Conservation (phyloP, 2,113 vertebrate species). For the Hemicordylus capensis region DNA sequence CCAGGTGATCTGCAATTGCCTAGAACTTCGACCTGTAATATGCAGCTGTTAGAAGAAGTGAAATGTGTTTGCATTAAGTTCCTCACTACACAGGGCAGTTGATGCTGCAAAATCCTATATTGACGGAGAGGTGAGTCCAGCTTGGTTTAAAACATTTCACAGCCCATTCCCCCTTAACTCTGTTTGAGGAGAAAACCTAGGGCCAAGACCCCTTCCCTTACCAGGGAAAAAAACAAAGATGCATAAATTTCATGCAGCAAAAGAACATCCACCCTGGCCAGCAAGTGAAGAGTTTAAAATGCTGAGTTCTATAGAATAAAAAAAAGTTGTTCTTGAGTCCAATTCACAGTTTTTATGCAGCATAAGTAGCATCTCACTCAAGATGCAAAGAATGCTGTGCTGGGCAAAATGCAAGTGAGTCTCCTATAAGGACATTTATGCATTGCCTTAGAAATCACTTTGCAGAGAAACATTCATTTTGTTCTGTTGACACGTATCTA, state of each 20-base stretch:
- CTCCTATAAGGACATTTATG: constrained; percentile 16
- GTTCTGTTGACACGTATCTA: neutral
- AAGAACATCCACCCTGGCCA: neutral
- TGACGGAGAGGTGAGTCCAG: neutral
- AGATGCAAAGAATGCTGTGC: constrained; percentile 30
- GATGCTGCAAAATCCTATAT: neutral
- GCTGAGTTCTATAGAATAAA: constrained; percentile 1
- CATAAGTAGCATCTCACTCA: neutral
- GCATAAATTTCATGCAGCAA: neutral
- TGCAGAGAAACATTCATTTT: constrained; percentile 15
- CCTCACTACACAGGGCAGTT: neutral
- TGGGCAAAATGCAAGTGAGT: constrained; percentile 25
- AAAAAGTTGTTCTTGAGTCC: constrained; percentile 17
- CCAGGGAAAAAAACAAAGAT: neutral
- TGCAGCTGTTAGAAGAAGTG: too few species aligned
- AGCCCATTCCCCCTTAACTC: neutral
- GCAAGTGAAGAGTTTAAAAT: neutral
- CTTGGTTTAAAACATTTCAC: neutral
- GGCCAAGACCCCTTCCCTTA: neutral
- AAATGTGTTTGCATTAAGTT: too few species aligned
- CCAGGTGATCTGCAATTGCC: too few species aligned
- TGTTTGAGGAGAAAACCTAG: neutral
- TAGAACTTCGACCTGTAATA: too few species aligned
- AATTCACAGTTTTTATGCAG: constrained; percentile 10
- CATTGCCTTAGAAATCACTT: constrained; percentile 17